Evolutionary conservation across 2,888 invertebrate species (phyloP), one percentile per base, ranked within the genome.

Genomic region (Chymomyza caudatula): DNA sequence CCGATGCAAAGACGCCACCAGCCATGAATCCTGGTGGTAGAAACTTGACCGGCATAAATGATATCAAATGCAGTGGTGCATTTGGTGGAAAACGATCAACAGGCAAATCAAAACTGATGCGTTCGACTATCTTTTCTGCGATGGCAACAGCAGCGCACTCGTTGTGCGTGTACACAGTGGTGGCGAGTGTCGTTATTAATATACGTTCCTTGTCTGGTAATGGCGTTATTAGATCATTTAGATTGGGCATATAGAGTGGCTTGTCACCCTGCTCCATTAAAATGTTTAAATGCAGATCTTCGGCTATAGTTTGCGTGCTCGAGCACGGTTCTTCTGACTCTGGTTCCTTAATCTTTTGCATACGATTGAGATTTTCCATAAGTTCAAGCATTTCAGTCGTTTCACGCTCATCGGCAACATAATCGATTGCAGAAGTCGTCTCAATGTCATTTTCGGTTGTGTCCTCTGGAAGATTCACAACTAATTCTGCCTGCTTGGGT

Each of bases 241-340:
- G 17, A 4, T 73, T 51, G 0, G 73, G 73, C n/a, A 76, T 22
- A 25, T 67, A 73, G 5, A 49, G 49, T 2, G 74, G 49, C 2
- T 43, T 5, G 25, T 25, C 5, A 5, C 25, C 25, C 25, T 6
- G 0, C 25, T 25, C 25, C n/a, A n/a, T n/a, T n/a, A n/a, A n/a
- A n/a, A n/a, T n/a, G n/a, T n/a, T n/a, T n/a, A n/a, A n/a, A n/a
- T n/a, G n/a, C n/a, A n/a, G n/a, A n/a, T n/a, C n/a, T n/a, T n/a
- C n/a, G n/a, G n/a, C n/a, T n/a, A n/a, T n/a, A n/a, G n/a, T n/a
- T n/a, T n/a, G n/a, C n/a, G n/a, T n/a, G n/a, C n/a, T n/a, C n/a
- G n/a, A n/a, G n/a, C n/a, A n/a, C n/a, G n/a, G n/a, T n/a, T n/a
- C n/a, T n/a, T n/a, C n/a, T n/a, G n/a, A n/a, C n/a, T n/a, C n/a